A percentile compares a stretch with the other conserved stretches of the same genome.
Conservation (phyloP, 2,888 invertebrate genomes). For the Schizotus pectinicornis region DNA sequence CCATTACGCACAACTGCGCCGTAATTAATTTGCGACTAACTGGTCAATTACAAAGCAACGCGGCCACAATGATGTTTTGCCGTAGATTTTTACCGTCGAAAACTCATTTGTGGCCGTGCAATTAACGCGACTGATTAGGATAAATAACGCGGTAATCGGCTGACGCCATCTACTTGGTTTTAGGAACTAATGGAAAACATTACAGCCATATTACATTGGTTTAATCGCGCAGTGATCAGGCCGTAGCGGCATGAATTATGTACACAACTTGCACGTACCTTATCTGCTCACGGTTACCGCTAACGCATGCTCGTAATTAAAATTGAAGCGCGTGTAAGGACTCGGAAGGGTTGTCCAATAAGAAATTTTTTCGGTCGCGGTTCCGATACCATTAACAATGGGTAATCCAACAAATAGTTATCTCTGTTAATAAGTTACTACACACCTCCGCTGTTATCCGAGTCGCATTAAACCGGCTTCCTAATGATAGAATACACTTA, state of each 20-base stretch:
- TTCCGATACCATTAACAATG: conserved; percentile 12
- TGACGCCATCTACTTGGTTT: conserved; percentile 34
- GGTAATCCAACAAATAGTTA: conserved; percentile 30
- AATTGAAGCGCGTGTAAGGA: conserved; percentile 16
- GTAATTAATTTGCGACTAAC: conserved; percentile 32
- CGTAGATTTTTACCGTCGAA: not conserved
- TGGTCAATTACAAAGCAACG: conserved; percentile 12
- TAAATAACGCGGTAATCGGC: conserved; percentile 33
- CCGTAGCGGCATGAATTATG: conserved; percentile 29
- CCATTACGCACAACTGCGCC: conserved; percentile 27
- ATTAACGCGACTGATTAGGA: conserved; percentile 12
- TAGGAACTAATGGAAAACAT: conserved; percentile 38
- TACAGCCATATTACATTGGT: conserved; percentile 36
- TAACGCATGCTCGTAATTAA: conserved; percentile 26
- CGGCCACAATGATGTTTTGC: not conserved
- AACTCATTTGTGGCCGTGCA: not conserved
- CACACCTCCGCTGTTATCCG: conserved; percentile 36
- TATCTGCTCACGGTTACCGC: conserved; percentile 26
- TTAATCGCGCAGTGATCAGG: conserved; percentile 38
- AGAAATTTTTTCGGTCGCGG: conserved; percentile 5
- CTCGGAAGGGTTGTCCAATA: conserved; percentile 12
- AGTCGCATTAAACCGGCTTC: conserved; percentile 42
- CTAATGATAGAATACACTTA: conserved; percentile 51
- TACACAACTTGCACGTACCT: conserved; percentile 27
- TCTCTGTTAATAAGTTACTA: conserved; percentile 43